A percentile compares a stretch with the other conserved stretches of the same genome.
Conservation (phyloP, 2,113 vertebrate species). For the Paramisgurnus dabryanus region DNA sequence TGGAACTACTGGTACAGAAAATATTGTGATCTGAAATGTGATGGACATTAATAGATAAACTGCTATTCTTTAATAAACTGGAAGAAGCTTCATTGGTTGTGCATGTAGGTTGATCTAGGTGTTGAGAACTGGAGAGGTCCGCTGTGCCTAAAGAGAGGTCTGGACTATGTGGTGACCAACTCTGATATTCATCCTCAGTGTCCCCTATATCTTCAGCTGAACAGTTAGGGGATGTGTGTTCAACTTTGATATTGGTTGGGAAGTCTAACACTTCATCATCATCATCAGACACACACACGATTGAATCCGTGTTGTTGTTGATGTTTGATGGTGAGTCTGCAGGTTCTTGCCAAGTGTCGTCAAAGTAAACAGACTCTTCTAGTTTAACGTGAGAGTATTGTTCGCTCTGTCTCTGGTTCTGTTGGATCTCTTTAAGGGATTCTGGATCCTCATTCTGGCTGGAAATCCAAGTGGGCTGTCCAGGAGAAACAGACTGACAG, state of each 20-base stretch:
- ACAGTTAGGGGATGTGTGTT: slow-evolving; percentile 22
- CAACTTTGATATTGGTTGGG: slow-evolving; percentile 46
- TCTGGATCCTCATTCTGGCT: slow-evolving; percentile 18
- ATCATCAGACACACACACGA: background rate
- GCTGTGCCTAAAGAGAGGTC: slow-evolving; percentile 35
- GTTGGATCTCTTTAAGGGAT: background rate
- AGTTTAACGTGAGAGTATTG: slow-evolving; percentile 3
- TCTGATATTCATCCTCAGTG: slow-evolving; percentile 37
- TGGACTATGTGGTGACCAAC: slow-evolving; percentile 48
- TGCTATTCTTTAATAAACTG: background rate
- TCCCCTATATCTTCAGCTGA: slow-evolving; percentile 5
- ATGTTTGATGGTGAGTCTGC: background rate
- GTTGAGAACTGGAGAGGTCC: slow-evolving; percentile 32
- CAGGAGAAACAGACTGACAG: slow-evolving; percentile 14
- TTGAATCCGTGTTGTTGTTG: background rate
- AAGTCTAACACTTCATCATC: slow-evolving; percentile 43
- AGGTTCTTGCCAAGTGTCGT: slow-evolving; percentile 1
- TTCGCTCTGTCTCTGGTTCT: background rate
- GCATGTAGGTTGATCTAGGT: slow-evolving; percentile 15
- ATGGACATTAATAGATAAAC: background rate
- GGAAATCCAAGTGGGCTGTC: slow-evolving; percentile 8
- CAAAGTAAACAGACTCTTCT: slow-evolving; percentile 5
- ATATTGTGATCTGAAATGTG: slow-evolving; percentile 46
- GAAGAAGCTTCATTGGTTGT: background rate
- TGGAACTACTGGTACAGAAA: slow-evolving; percentile 44